Evolutionary conservation across 2,113 vertebrate species (phyloP), one percentile per base, ranked within the genome.

Genomic region (Raja brachyura): DNA sequence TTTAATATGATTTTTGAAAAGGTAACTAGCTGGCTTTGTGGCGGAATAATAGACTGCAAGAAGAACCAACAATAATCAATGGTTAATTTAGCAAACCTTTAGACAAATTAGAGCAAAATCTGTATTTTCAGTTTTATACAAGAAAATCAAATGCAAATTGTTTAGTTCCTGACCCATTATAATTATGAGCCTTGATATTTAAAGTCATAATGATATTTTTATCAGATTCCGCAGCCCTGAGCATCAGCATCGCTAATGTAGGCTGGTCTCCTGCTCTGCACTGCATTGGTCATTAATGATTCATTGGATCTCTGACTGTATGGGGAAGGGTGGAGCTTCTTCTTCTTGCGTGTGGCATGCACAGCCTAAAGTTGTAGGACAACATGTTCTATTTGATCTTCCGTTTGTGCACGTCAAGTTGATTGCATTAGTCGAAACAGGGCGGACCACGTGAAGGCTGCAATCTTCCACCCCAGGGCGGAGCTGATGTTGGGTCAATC

Each of bases 1-100:
- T 86, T 88, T 88, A 88, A 88, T 88, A 88, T 16, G 83, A 88
- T 63, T 88, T 88, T 88, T 88, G 83, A 88, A 88, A 88, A 88
- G 83, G 59, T 88, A 88, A 88, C 83, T 88, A 66, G 83, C 83
- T 63, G 61, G 83, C 83, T 88, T 88, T 63, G 83, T 88, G 13
- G 83, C 4, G 14, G 61, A 88, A 88, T 33, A 66, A 61, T 63
- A 59, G 59, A 86, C 83, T 63, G 56, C 25, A 86, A 86, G 83
- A 16, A 63, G 83, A 86, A 63, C n/a, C 63, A 16, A 13, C 56
- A 86, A 86, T 61, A 86, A 86, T 86, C 83, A 86, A 86, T 86
- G 83, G 83, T 63, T 63, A 86, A 88, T 88, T 88, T 63, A 88
- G 61, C 83, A 88, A 61, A 10, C 83, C 59, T 88, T 88, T 56